phyloP scores from a whole-genome alignment of 1,140 invertebrate species.

The Cyclargus thomasi region DNA sequence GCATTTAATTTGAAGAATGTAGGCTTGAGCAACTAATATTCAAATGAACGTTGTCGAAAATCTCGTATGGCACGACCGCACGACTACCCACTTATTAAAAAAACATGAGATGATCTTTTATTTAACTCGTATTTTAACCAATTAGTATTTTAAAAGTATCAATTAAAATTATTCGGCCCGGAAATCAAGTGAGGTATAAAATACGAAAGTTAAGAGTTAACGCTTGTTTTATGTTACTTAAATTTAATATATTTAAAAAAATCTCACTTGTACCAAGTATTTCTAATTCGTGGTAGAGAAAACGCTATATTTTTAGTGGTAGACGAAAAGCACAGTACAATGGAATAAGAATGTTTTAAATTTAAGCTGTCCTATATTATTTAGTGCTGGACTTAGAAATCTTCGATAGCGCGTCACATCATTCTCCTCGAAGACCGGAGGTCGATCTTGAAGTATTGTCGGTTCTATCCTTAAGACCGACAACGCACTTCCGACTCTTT shows the following conservation, averaged over 20 bases:
- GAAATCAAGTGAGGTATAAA: slow-evolving; percentile 14
- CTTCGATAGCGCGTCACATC: too few species aligned
- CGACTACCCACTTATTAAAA: slow-evolving; percentile 3
- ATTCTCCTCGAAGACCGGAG: too few species aligned
- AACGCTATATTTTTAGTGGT: too few species aligned
- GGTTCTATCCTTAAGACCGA: too few species aligned
- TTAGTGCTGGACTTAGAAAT: too few species aligned
- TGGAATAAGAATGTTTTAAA: too few species aligned
- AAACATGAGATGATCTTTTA: slow-evolving; percentile 12
- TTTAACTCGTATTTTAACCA: slow-evolving; percentile 3
- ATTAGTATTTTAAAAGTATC: slow-evolving; percentile 8
- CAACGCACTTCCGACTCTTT: too few species aligned
- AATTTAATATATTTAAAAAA: neutral
- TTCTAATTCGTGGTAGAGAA: too few species aligned
- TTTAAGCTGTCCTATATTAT: too few species aligned
- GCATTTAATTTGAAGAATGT: neutral
- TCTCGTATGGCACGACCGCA: neutral
- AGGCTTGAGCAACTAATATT: neutral
- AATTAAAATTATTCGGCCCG: slow-evolving; percentile 9
- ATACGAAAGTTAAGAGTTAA: slow-evolving; percentile 11
- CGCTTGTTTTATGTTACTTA: neutral
- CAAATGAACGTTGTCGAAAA: neutral
- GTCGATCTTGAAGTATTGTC: too few species aligned
- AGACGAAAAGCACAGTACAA: too few species aligned
- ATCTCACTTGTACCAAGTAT: neutral